Conservation (phyloP, 2,888 invertebrate species). For the Leptarthrus brevirostris region DNA sequence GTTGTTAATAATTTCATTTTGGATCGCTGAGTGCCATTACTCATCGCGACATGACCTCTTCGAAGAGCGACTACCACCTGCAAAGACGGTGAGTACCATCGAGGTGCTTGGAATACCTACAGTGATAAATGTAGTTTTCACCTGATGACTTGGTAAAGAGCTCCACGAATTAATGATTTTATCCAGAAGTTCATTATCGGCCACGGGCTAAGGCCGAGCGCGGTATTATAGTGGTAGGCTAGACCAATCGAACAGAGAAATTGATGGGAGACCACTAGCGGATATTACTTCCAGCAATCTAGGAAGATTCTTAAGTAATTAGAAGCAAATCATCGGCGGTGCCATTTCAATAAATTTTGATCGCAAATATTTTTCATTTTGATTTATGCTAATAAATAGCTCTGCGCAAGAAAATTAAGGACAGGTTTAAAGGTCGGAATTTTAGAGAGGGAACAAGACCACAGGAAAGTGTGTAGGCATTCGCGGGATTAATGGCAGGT, state of each 20-base stretch:
- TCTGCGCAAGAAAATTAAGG: neutral
- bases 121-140: constrained; percentile 49
- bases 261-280: neutral
- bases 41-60: constrained; percentile 48
- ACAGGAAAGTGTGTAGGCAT: neutral
- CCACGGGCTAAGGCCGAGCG: constrained; percentile 1
- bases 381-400: constrained; percentile 3
- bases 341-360: constrained; percentile 36
- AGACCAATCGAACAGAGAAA: constrained; percentile 8
- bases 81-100: constrained; percentile 42
- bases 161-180: constrained; percentile 46
- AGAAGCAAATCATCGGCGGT: constrained; percentile 31
- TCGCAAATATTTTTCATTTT: constrained; percentile 33
- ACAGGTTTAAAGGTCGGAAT: neutral
- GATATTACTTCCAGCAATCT: neutral
- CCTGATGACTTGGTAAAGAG: constrained; percentile 49
- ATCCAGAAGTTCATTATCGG: constrained; percentile 49
- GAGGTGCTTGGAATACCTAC: constrained; percentile 28
- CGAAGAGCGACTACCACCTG: constrained; percentile 48
- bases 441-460: neutral
- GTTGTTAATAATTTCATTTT: constrained; percentile 42
- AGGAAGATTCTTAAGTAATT: constrained; percentile 31
- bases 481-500: neutral
- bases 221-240: constrained; percentile 11
- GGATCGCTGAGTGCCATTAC: constrained; percentile 40